A percentile compares a stretch with the other conserved stretches of the same genome.
Conservation (phyloP, 2,113 vertebrate genomes). For the Colossoma macropomum region DNA sequence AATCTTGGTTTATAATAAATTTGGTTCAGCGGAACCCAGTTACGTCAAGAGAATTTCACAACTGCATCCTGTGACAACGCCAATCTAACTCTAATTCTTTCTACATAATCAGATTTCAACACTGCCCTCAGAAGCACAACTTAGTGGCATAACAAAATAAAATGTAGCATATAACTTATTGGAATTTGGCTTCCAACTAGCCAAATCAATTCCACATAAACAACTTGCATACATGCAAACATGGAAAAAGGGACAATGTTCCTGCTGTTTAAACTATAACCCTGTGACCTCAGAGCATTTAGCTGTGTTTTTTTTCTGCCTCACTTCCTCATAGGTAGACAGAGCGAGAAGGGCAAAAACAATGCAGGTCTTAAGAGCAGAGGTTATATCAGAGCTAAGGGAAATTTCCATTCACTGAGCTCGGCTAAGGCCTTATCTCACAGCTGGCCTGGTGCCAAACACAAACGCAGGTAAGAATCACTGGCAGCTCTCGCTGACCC, state of each 20-base stretch:
- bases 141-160: neutral
- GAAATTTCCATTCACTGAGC: neutral
- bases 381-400: neutral
- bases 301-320: neutral
- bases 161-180: neutral
- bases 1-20: too few species aligned
- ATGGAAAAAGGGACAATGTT: neutral
- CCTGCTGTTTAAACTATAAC: neutral
- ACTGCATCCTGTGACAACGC: neutral
- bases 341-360: neutral
- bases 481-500: neutral
- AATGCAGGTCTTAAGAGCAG: neutral
- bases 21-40: neutral
- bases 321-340: neutral
- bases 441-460: neutral
- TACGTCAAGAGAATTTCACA: neutral
- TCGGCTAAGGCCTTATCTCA: constrained; percentile 3
- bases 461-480: constrained; percentile 7
- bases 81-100: neutral
- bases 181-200: neutral
- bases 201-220: neutral
- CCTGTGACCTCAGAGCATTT: neutral
- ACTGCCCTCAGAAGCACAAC: neutral
- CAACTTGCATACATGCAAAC: neutral
- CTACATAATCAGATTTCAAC: neutral